Conservation (phyloP, 2,888 invertebrate genomes). For the Acanthosepion pharaonis region DNA sequence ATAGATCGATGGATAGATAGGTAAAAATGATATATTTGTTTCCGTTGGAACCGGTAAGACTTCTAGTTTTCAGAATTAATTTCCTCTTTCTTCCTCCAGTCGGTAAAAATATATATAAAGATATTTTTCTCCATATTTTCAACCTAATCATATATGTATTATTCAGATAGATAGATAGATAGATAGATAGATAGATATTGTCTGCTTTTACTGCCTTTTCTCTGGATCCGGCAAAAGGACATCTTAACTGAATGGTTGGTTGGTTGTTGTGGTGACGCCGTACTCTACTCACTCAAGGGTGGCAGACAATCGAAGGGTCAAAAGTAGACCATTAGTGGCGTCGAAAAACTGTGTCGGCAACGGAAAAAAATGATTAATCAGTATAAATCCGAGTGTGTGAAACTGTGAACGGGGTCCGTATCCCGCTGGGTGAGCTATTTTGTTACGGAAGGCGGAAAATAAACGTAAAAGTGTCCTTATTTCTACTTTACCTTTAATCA, state of each 20-base stretch:
- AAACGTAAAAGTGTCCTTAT: background rate
- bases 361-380: background rate
- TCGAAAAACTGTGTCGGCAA: background rate
- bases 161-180: background rate
- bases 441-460: background rate
- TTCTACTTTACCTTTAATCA: no score
- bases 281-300: background rate
- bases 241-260: background rate
- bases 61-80: no score
- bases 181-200: background rate
- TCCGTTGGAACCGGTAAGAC: no score
- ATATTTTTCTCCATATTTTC: no score
- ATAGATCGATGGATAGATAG: no score
- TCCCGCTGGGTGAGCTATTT: background rate
- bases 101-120: no score
- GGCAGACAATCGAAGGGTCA: background rate
- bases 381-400: background rate
- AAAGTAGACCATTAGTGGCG: slow-evolving; percentile 7
- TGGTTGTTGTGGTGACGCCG: background rate
- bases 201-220: background rate
- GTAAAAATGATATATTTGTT: no score
- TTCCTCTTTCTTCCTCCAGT: no score
- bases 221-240: background rate
- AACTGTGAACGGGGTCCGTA: background rate
- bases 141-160: no score